phyloP scores from a whole-genome alignment of 2,797 vertebrate genomes.

The Sebastes minor region DNA sequence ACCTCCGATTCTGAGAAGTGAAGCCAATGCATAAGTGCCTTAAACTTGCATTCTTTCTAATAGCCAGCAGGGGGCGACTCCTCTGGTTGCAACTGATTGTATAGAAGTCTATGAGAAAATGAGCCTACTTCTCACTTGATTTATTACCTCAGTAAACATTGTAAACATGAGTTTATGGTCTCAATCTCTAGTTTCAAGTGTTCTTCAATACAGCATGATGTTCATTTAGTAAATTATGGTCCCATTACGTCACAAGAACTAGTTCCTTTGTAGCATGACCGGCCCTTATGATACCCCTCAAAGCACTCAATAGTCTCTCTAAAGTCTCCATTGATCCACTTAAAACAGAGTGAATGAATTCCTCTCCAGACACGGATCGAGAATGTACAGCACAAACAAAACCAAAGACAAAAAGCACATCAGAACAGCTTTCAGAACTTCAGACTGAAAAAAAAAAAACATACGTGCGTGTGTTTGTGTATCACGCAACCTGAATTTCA shows the following conservation, averaged over 20 bases:
- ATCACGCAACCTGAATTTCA: constrained; percentile 51
- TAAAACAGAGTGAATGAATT: constrained; percentile 18
- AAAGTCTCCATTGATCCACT: constrained; percentile 13
- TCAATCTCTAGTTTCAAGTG: too few species aligned
- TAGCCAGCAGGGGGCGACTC: too few species aligned
- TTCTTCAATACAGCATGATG: too few species aligned
- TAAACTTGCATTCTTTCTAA: too few species aligned
- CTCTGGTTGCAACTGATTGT: too few species aligned
- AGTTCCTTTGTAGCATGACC: neutral
- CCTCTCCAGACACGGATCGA: neutral
- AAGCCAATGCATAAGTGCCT: too few species aligned
- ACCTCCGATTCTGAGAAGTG: too few species aligned
- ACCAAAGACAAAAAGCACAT: neutral
- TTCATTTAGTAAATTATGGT: too few species aligned
- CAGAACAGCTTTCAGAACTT: neutral
- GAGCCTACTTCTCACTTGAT: too few species aligned
- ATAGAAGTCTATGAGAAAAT: too few species aligned
- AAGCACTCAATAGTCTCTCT: constrained; percentile 1
- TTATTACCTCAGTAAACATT: too few species aligned
- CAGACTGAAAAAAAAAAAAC: neutral
- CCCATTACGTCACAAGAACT: neutral
- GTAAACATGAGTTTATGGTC: too few species aligned
- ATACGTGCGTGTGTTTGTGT: neutral
- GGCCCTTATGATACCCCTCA: neutral
- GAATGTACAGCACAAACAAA: neutral